Conservation (phyloP, 2,888 invertebrate species). For the Acleris sparsana region DNA sequence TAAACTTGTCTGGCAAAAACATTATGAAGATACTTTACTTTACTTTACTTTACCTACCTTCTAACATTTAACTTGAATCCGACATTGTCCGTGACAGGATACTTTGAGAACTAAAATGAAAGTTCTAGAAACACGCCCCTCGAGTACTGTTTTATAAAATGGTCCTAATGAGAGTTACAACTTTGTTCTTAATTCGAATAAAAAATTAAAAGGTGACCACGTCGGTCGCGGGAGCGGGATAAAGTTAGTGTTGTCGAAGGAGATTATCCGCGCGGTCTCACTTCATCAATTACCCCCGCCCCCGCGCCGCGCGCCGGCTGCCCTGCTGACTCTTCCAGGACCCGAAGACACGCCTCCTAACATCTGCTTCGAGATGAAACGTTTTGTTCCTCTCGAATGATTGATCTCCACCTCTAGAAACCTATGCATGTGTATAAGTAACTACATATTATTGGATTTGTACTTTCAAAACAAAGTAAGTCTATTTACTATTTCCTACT, state of each 20-base stretch:
- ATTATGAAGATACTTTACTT: not conserved
- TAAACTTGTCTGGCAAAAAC: no score
- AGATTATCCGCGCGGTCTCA: slow-evolving; percentile 64
- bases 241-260: slow-evolving; percentile 61
- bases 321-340: slow-evolving; percentile 46
- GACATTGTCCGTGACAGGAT: not conserved
- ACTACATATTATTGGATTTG: no score
- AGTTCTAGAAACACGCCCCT: slow-evolving; percentile 7
- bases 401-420: slow-evolving; percentile 43
- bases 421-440: no score
- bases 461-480: no score
- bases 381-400: slow-evolving; percentile 47
- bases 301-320: slow-evolving; percentile 40
- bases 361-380: slow-evolving; percentile 44
- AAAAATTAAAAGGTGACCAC: slow-evolving; percentile 50
- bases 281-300: slow-evolving; percentile 71
- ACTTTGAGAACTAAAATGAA: not conserved
- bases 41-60: no score
- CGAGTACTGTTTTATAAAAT: slow-evolving; percentile 14
- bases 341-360: slow-evolving; percentile 51
- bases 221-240: slow-evolving; percentile 50
- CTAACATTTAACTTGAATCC: no score
- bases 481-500: no score
- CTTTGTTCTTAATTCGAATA: slow-evolving; percentile 42
- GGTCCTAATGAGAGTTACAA: slow-evolving; percentile 35